Evolutionary conservation across 2,888 invertebrate genomes (phyloP).

Genomic region (Ophion obscuratus): DNA sequence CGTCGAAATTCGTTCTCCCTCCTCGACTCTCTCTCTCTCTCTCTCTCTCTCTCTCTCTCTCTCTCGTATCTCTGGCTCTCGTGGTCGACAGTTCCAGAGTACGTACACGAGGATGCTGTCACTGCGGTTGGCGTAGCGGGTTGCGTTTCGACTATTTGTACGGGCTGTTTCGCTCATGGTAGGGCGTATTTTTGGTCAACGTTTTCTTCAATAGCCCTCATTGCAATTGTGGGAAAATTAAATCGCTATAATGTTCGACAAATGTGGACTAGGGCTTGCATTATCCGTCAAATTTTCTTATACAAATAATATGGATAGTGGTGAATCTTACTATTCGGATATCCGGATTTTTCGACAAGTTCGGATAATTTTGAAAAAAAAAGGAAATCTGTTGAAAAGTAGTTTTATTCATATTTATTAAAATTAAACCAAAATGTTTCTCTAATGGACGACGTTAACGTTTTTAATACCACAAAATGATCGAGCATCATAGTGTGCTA

Average conservation of each 20-base stretch:
- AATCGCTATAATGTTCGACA: background rate
- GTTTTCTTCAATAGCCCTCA: background rate
- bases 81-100: constrained; percentile 53
- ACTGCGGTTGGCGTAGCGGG: constrained; percentile 73
- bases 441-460: too few species aligned
- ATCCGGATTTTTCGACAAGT: too few species aligned
- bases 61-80: constrained; percentile 53
- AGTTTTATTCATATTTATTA: too few species aligned
- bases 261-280: too few species aligned
- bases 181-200: background rate
- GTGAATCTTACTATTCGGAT: too few species aligned
- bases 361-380: too few species aligned
- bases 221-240: background rate
- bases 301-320: too few species aligned
- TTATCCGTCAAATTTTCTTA: too few species aligned
- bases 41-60: constrained; percentile 53
- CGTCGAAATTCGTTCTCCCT: constrained; percentile 57
- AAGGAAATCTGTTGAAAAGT: too few species aligned
- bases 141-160: constrained; percentile 59
- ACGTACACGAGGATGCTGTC: constrained; percentile 54
- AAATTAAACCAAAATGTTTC: too few species aligned
- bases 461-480: too few species aligned
- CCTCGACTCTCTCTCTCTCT: constrained; percentile 50
- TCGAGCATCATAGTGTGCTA: too few species aligned
- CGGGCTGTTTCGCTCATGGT: constrained; percentile 69